Percentiles rank a stretch among this genome's conserved stretches.
These are phyloP conservation scores for Horisme vitalbata DNA, from an alignment of 2,888 invertebrate species.

Conservation along the genomic window DNA sequence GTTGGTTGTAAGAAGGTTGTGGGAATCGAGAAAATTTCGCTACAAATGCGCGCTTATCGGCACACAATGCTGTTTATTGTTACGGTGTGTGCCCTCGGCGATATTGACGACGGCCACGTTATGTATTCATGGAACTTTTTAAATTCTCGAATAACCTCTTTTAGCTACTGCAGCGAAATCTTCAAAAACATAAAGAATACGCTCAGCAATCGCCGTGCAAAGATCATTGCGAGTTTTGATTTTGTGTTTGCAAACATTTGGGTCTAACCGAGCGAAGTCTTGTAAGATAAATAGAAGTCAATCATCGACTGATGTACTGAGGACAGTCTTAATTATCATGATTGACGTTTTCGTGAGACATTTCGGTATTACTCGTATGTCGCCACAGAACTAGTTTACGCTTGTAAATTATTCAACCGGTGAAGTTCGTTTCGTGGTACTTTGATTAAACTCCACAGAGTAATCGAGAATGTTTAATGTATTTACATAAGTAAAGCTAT, in stretches of 20 bases:
- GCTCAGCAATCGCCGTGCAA: conserved; percentile 29
- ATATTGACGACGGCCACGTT: conserved; percentile 40
- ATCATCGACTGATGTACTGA: conserved; percentile 15
- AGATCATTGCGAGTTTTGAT: conserved; percentile 25
- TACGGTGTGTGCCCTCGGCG: conserved; percentile 36
- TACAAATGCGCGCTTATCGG: conserved; percentile 35
- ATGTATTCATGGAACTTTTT: conserved; percentile 42
- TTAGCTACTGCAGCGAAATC: conserved; percentile 9
- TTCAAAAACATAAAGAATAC: conserved; percentile 33
- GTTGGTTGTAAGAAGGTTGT: too few species aligned
- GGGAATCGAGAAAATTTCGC: conserved; percentile 38
- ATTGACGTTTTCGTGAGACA: conserved; percentile 42
- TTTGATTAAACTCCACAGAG: conserved; percentile 30
- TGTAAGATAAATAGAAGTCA: conserved; percentile 24
- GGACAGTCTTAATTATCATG: conserved; percentile 26
- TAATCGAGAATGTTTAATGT: conserved; percentile 20
- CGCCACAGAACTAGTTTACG: conserved; percentile 45
- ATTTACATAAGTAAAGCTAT: conserved; percentile 23
- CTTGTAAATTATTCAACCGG: conserved; percentile 46
- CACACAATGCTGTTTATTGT: conserved; percentile 46
- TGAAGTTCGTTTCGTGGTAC: conserved; percentile 29
- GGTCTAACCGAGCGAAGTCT: conserved; percentile 12
- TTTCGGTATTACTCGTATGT: conserved; percentile 40
- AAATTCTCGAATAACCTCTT: conserved; percentile 31
- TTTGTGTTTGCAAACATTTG: conserved; percentile 25